Evolutionary conservation across 2,888 invertebrate species (phyloP).

Genomic region (Eupithecia subumbrata): DNA sequence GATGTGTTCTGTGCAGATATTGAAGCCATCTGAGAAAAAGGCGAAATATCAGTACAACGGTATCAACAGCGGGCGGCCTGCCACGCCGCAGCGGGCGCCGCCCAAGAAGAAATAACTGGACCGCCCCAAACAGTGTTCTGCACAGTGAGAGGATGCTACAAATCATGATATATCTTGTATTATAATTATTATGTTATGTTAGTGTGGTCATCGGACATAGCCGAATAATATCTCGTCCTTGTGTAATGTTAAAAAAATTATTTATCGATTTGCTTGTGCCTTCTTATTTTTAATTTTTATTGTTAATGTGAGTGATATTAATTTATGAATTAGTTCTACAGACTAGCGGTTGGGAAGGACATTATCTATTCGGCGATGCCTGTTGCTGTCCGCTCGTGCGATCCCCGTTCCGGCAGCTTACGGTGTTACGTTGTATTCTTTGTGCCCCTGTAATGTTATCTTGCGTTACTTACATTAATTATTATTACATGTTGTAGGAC

Average conservation of each 20-base stretch:
- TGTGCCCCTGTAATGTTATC: slow-evolving; percentile 49
- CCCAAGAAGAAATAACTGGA: slow-evolving; percentile 88
- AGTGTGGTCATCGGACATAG: slow-evolving; percentile 75
- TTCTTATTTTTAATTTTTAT: slow-evolving; percentile 80
- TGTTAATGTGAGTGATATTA: slow-evolving; percentile 79
- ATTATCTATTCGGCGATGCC: slow-evolving; percentile 74
- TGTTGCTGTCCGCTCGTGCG: slow-evolving; percentile 74
- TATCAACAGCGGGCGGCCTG: slow-evolving; percentile 93
- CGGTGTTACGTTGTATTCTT: slow-evolving; percentile 50
- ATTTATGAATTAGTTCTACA: slow-evolving; percentile 79
- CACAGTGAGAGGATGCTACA: slow-evolving; percentile 82
- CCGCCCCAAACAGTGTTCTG: slow-evolving; percentile 78
- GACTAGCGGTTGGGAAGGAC: slow-evolving; percentile 61
- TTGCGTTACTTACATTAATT: slow-evolving; percentile 57
- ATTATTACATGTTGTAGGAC: slow-evolving; percentile 55
- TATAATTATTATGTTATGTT: slow-evolving; percentile 78
- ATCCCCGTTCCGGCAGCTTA: slow-evolving; percentile 70
- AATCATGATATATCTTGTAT: slow-evolving; percentile 81
- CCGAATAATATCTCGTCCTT: slow-evolving; percentile 68
- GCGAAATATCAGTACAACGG: slow-evolving; percentile 99
- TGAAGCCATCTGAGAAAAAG: slow-evolving; percentile 99
- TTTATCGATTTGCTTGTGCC: slow-evolving; percentile 82
- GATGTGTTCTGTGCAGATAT: slow-evolving; percentile 86
- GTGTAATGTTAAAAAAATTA: slow-evolving; percentile 74
- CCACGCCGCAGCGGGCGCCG: slow-evolving; percentile 92